A percentile compares a stretch with the other conserved stretches of the same genome.
Evolutionary conservation across 2,888 invertebrate genomes (phyloP).

Genomic region (Chrysolina americana): DNA sequence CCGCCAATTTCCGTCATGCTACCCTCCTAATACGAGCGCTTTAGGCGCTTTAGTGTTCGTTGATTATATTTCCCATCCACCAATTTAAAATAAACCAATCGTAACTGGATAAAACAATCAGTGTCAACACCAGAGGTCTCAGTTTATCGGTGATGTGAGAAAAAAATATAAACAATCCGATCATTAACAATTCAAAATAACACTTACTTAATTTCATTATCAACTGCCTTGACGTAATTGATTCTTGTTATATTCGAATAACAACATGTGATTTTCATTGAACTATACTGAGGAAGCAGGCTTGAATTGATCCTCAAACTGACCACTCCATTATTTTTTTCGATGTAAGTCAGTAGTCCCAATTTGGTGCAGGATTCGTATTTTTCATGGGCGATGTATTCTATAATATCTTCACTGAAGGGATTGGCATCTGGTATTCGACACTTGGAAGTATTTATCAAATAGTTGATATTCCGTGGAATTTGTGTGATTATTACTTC

Average conservation of each 20-base stretch:
- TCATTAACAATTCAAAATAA: not conserved
- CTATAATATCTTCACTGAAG: conserved; percentile 56
- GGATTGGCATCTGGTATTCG: conserved; percentile 60
- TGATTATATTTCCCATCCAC: too few species aligned
- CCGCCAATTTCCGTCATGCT: too few species aligned
- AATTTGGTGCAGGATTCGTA: conserved; percentile 55
- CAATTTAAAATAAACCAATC: too few species aligned
- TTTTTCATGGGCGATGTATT: conserved; percentile 52
- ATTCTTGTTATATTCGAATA: conserved; percentile 64
- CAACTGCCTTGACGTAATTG: conserved; percentile 49
- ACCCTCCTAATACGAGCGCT: too few species aligned
- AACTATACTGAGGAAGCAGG: conserved; percentile 55
- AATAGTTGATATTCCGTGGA: conserved; percentile 46
- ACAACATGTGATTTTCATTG: conserved; percentile 54
- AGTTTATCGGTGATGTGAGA: too few species aligned
- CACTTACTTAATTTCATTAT: conserved; percentile 55
- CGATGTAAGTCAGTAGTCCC: conserved; percentile 56
- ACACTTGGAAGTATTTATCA: conserved; percentile 58
- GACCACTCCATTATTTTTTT: conserved; percentile 47
- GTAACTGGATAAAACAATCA: too few species aligned
- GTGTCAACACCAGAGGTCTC: too few species aligned
- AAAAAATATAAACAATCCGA: too few species aligned
- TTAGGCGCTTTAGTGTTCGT: too few species aligned
- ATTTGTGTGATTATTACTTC: not conserved
- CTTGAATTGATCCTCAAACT: conserved; percentile 54